These are phyloP conservation scores for Terrapene triunguis DNA, from an alignment of 2,113 vertebrate genomes.

Conservation along the genomic window DNA sequence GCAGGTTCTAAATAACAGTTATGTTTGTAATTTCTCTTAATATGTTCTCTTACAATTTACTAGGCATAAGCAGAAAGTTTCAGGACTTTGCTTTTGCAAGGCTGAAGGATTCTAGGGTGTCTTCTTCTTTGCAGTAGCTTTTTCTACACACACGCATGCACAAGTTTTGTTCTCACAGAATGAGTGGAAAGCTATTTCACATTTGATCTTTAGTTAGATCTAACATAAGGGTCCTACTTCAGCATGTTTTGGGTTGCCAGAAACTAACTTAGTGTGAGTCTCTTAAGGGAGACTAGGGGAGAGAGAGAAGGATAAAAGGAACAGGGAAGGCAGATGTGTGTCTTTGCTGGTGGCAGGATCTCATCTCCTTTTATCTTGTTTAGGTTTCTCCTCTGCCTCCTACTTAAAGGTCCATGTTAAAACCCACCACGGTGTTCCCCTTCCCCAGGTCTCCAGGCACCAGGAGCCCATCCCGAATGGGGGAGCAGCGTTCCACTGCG, in stretches of 20 bases:
- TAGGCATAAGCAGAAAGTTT: neutral
- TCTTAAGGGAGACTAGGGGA: neutral
- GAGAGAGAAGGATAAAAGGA: conserved; percentile 57
- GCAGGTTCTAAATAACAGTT: neutral
- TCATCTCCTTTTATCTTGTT: conserved; percentile 95
- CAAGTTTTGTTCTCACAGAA: neutral
- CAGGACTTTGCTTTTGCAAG: neutral
- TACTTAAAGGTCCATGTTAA: conserved; percentile 99
- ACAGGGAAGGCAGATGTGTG: conserved; percentile 77
- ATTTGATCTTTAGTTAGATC: neutral
- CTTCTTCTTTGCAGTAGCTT: neutral
- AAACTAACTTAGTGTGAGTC: conserved; percentile 34
- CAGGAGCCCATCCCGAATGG: conserved; percentile 96
- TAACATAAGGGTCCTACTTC: neutral
- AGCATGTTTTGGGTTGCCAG: conserved; percentile 26
- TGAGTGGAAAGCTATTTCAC: neutral
- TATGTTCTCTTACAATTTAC: neutral
- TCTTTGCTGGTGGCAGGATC: conserved; percentile 83
- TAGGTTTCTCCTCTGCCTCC: conserved; percentile 99
- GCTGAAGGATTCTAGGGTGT: neutral
- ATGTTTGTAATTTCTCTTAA: neutral
- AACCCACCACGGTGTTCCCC: conserved; percentile 98
- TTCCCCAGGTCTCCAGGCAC: conserved; percentile 96
- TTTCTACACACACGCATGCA: neutral
- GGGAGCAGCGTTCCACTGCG: conserved; percentile 97